phyloP scores from a whole-genome alignment of 2,797 vertebrate species.

The Phrynocephalus vlangalii region DNA sequence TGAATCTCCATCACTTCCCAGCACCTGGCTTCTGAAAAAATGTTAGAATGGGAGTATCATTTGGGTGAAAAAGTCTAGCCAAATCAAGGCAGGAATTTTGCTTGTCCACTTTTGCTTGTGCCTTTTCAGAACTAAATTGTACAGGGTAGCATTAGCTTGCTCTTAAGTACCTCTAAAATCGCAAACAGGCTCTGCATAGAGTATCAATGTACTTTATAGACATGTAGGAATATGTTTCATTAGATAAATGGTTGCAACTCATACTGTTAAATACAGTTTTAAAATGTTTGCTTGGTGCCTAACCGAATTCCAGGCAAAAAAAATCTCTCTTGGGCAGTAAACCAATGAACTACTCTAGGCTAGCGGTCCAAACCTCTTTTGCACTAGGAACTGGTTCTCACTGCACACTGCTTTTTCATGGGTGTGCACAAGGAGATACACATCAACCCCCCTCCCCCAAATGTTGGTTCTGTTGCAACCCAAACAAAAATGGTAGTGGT shows the following conservation, averaged over 20 bases:
- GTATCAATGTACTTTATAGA: neutral
- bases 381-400: too few relatives aligned
- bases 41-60: constrained; percentile 52
- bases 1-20: constrained; percentile 83
- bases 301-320: neutral
- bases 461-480: too few relatives aligned
- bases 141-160: neutral
- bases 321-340: neutral
- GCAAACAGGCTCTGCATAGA: neutral
- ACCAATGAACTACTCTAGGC: neutral
- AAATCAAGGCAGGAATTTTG: neutral
- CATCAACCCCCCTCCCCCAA: too few relatives aligned
- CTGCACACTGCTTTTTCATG: too few relatives aligned
- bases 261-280: neutral
- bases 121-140: neutral
- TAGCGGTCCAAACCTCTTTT: too few relatives aligned
- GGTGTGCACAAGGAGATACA: too few relatives aligned
- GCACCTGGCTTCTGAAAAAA: constrained; percentile 81
- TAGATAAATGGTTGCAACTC: neutral
- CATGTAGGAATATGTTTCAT: neutral
- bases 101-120: neutral
- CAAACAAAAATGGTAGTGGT: too few relatives aligned
- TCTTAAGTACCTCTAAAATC: neutral
- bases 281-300: too few relatives aligned
- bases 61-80: constrained; percentile 20